Evolutionary conservation across 2,113 vertebrate species (phyloP), one percentile per base, ranked within the genome.

Genomic region (Pomatostomus ruficeps): DNA sequence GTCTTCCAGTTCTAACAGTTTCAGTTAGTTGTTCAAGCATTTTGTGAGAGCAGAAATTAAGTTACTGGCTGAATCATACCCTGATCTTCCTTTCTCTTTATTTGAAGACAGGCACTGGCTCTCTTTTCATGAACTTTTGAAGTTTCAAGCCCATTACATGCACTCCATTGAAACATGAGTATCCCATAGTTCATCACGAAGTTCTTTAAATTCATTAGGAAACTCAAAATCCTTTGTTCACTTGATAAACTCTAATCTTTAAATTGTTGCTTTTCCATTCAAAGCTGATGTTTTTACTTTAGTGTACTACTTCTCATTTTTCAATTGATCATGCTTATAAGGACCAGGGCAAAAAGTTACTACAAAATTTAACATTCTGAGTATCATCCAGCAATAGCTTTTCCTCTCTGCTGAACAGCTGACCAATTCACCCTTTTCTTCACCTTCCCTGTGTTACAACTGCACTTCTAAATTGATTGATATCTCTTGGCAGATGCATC

Each of bases 381-480:
- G 16, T 66, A 66, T 73, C 49, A 88, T 12, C 36, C 62, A 90
- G 42, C 31, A 73, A 42, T 7, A 79, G 24, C 20, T 93, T 91
- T 91, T 93, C 35, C 78, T 85, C 58, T 88, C 49, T 0, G 0
- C n/a, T 93, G 85, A 85, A 70, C 19, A 73, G 58, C 25, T 58
- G 78, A 91, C 71, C 78, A 85, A 45, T 78, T 91, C 71, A 96
- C 33, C 51, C 19, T 70, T 82, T 88, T 33, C 62, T 91, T 90
- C 57, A 73, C 71, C 72, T 94, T 88, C 11, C 8, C 23, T 55
- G 61, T 85, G 33, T 62, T 76, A 73, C 62, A 91, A 76, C 18
- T 57, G 23, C 22, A 54, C 15, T 65, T 83, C 33, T 52, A 38
- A 93, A 90, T 62, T 93, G 90, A 97, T 57, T 93, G 85, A 95